Evolutionary conservation across 2,888 invertebrate genomes (phyloP), one percentile per base, ranked within the genome.

Genomic region (Apotomis betuletana): DNA sequence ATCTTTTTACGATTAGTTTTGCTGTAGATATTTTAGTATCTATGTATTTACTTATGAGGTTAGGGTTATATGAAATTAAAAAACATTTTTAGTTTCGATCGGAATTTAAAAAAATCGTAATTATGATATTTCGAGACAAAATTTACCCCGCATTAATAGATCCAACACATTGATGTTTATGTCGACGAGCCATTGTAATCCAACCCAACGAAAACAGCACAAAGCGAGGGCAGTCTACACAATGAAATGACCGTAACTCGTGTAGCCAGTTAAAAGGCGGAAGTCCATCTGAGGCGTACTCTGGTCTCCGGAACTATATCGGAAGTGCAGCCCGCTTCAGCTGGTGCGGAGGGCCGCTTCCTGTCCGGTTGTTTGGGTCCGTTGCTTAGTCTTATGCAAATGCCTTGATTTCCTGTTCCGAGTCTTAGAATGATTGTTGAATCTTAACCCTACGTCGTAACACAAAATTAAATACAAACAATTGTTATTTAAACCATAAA

Each of bases 211-310:
- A 70, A 64, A 52, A 59, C 12, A 51, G 49, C n/a, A 69, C 12
- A 64, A 38, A 54, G 41, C 62, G 77, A 78, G 76, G 72, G 69
- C 64, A 69, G 68, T 61, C 52, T 13, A 52, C 68, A 77, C 74
- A 75, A 77, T 78, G 74, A 75, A 75, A 77, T 79, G 75, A 75
- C 75, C 80, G 72, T 76, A 73, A 74, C 77, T 77, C 75, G 78
- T 73, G 78, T 79, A 77, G 81, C 78, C 83, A 87, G 85, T 90
- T 87, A 89, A 89, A 86, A 87, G 85, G 85, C 92, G 92, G 92
- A 93, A 91, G 90, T 89, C 89, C 90, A 91, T 92, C 88, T 88
- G 80, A 89, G 86, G 83, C 76, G 80, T 77, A 80, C 78, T 79
- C 79, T 78, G 51, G 81, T 79, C 79, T 72, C 76, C 78, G 82